Base-by-base conservation (phyloP, 2,797 vertebrate genomes). In the Echiichthys vipera region DNA sequence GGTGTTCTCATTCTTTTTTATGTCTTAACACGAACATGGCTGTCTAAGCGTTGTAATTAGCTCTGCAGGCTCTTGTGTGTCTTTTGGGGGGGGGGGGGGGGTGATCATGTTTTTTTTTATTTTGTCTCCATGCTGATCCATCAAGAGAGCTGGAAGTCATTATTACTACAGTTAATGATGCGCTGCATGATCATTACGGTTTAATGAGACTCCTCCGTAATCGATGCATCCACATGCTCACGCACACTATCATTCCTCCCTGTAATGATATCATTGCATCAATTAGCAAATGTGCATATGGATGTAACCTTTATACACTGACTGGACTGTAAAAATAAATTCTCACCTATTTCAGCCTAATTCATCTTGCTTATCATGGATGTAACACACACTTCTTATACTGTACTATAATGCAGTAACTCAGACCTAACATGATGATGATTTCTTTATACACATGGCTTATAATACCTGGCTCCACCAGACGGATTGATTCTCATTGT, bases 101-200 rank as follows among this genome's bases (percentile, higher is more conserved):
- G 15, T 25, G 0, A 36, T 53, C 45, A 5, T 37, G 17, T 36
- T 69, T 43, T 71, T n/a, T n/a, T n/a, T n/a, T n/a, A n/a, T n/a
- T n/a, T 40, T 65, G 42, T 63, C 62, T 30, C 14, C 51, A 73
- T 59, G 14, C 34, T 0, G 62, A 74, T 56, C 59, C 22, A 14
- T 34, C 45, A 17, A n/a, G 59, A 78, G 68, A 55, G 56, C 65
- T 20, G 63, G 54, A 20, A n/a, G 27, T 77, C 62, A 55, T 78
- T 80, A 71, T 53, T 50, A 18, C 5, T n/a, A 6, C 53, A 6
- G 72, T 29, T 82, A 78, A 78, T 76, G 71, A 47, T 0, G 30
- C 68, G 1, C 71, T 29, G 65, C 59, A 43, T 29, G 66, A 57
- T 66, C 76, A 50, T 74, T 74, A 64, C 46, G 39, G 37, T 27